Base-by-base conservation (phyloP, 2,113 vertebrate genomes). In the Cyanocitta stelleri region DNA sequence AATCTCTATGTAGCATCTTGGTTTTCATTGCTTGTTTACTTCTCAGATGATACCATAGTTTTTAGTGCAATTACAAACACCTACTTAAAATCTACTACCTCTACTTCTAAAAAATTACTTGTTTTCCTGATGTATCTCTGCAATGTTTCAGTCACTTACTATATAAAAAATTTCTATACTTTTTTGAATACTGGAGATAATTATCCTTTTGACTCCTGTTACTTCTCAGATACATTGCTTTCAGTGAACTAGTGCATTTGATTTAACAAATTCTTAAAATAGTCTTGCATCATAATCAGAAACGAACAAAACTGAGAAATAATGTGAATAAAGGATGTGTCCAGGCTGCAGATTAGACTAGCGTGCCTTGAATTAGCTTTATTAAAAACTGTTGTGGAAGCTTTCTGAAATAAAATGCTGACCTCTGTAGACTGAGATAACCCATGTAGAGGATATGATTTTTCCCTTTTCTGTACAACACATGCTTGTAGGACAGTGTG, bases 301-400 rank as follows among this genome's bases (percentile, higher is more conserved):
- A 83, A 80, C 1, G 3, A 64, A 41, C 7, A 49, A 46, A 66
- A 15, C 0, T 0, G 2, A 56, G 27, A 5, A 74, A 69, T 61
- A 55, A 19, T 13, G 19, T 77, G 30, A 86, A 58, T 7, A 58
- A 72, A 67, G 16, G 48, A 21, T 0, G 0, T 51, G 12, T 43
- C 19, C 63, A 63, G 19, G 11, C 24, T 71, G 22, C 24, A 44
- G 12, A 24, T 76, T 67, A 51, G 29, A 46, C 18, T 35, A 67
- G 6, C 1, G 1, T 5, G 7, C 9, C 51, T 7, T n/a, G 77
- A 39, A 41, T 56, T 64, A 56, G 5, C 8, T 68, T 46, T n/a
- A 76, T 59, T 90, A 27, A 81, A 76, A 55, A 27, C 3, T 69
- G 3, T 41, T n/a, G 20, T 43, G 46, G 56, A 71, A 32, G 7